These are phyloP conservation scores for Lathronympha strigana DNA, from an alignment of 2,888 invertebrate species.

Conservation along the genomic window DNA sequence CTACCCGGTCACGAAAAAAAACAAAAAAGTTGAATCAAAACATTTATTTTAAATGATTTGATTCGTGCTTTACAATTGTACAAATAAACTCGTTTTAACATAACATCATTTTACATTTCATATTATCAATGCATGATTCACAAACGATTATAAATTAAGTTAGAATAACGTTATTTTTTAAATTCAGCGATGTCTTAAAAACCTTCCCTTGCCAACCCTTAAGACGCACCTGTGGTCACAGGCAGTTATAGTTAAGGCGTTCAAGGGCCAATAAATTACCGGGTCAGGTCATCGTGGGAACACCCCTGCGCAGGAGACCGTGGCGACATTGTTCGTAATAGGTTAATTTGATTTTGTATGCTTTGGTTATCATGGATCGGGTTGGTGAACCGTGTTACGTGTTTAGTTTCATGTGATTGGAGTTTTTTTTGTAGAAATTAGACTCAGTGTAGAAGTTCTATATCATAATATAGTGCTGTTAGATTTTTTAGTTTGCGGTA, in stretches of 20 bases:
- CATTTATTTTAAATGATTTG: no score
- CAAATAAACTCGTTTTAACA: no score
- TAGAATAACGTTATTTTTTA: background rate
- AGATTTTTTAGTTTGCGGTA: no score
- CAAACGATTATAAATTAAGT: background rate
- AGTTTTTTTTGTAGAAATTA: no score
- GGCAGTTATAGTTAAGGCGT: constrained; percentile 70
- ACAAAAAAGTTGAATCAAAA: no score
- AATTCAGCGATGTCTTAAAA: constrained; percentile 5
- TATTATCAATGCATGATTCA: no score
- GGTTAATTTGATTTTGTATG: constrained; percentile 41
- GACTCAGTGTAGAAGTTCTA: background rate
- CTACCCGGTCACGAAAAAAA: no score
- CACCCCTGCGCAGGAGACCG: constrained; percentile 62
- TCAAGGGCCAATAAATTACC: constrained; percentile 77
- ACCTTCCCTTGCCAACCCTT: constrained; percentile 69
- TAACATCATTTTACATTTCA: no score
- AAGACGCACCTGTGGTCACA: constrained; percentile 79
- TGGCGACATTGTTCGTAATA: constrained; percentile 56
- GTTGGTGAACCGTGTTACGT: constrained; percentile 29
- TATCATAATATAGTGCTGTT: background rate
- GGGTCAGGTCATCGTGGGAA: constrained; percentile 83
- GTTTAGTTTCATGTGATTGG: constrained; percentile 17
- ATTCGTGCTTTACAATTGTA: no score
- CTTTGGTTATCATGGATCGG: constrained; percentile 30